phyloP scores from a whole-genome alignment of 2,888 invertebrate species.

The Imbricaverruca yamaguchii region DNA sequence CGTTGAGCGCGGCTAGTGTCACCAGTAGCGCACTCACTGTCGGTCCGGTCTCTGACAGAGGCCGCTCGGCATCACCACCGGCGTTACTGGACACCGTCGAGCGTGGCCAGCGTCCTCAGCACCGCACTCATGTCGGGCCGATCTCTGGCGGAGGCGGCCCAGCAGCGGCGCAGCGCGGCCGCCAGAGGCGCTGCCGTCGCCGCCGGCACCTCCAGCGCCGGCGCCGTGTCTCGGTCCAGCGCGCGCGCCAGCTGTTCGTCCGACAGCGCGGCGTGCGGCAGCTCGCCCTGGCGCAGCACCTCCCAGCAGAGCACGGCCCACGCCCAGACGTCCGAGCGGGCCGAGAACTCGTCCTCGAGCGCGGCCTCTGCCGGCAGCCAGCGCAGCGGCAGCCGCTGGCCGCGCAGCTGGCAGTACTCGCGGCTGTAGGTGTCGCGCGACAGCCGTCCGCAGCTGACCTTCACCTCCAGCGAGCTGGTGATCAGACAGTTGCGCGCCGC shows the following conservation, averaged over 20 bases:
- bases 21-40: conserved; percentile 34
- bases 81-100: too few species aligned
- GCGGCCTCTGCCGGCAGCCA: conserved; percentile 88
- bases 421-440: conserved; percentile 77
- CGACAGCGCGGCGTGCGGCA: conserved; percentile 65
- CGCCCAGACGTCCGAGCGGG: conserved; percentile 87
- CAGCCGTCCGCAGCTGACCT: conserved; percentile 71
- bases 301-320: conserved; percentile 87
- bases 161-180: conserved; percentile 39
- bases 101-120: conserved; percentile 32
- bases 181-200: conserved; percentile 39
- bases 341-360: conserved; percentile 80
- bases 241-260: conserved; percentile 58
- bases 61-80: too few species aligned
- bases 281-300: conserved; percentile 67
- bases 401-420: conserved; percentile 79
- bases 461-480: conserved; percentile 66
- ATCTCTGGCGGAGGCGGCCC: conserved; percentile 39
- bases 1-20: conserved; percentile 22
- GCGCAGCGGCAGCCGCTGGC: conserved; percentile 74
- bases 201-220: conserved; percentile 35
- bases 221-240: conserved; percentile 30
- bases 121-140: conserved; percentile 43
- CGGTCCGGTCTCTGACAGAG: too few species aligned
- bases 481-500: conserved; percentile 87